phyloP scores from a whole-genome alignment of 1,140 invertebrate species.

The Hyposmocoma kahamanoa region DNA sequence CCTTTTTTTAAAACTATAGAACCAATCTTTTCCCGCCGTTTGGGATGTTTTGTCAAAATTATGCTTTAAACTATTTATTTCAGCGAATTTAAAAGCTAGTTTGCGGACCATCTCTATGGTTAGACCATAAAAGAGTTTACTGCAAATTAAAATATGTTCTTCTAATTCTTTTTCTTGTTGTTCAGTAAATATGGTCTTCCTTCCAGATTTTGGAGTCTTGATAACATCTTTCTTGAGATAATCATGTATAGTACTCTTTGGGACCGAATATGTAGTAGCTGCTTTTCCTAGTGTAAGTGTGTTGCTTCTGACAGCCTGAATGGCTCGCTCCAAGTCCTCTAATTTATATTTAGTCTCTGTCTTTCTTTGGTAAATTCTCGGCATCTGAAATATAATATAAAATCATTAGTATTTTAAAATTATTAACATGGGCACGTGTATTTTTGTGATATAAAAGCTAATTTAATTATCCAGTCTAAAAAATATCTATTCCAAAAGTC shows the following conservation, averaged over 20 bases:
- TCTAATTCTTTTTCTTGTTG: slow-evolving; percentile 9
- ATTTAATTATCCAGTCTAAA: no score
- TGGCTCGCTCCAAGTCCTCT: slow-evolving; percentile 13
- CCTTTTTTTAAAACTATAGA: slow-evolving; percentile 15
- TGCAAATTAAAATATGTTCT: slow-evolving; percentile 9
- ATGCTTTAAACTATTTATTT: slow-evolving; percentile 13
- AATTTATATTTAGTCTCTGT: slow-evolving; percentile 18
- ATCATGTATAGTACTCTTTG: slow-evolving; percentile 15
- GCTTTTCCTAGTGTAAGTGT: slow-evolving; percentile 13
- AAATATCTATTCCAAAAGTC: no score
- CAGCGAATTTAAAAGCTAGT: neutral
- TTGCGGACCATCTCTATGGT: slow-evolving; percentile 14
- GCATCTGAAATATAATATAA: slow-evolving; percentile 17
- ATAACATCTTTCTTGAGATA: slow-evolving; percentile 12
- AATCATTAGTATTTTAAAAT: no score
- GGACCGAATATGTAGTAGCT: slow-evolving; percentile 6
- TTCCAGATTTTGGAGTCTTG: slow-evolving; percentile 10
- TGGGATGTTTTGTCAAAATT: slow-evolving; percentile 17
- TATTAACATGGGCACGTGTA: no score
- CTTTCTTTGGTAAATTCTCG: slow-evolving; percentile 10
- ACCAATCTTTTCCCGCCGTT: slow-evolving; percentile 21
- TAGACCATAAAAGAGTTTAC: slow-evolving; percentile 15
- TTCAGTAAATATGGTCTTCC: slow-evolving; percentile 12
- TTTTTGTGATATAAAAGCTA: no score
- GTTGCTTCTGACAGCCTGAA: slow-evolving; percentile 14